phyloP scores from a whole-genome alignment of 2,888 invertebrate species.

The Papilio protenor region DNA sequence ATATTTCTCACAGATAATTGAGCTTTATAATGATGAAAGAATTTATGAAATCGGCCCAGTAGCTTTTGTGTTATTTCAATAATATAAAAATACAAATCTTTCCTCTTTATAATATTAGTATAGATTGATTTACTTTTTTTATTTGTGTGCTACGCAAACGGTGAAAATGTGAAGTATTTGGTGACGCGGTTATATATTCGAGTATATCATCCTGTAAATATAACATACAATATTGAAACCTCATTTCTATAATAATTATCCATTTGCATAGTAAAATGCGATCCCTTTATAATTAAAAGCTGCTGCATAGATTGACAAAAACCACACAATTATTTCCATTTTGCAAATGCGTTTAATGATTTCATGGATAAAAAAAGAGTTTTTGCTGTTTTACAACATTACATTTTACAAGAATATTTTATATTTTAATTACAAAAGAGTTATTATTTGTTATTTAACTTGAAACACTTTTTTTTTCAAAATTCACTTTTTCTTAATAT shows the following conservation, averaged over 20 bases:
- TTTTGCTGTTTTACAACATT: not conserved
- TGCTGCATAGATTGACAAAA: constrained; percentile 1
- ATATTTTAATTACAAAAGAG: not conserved
- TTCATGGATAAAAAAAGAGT: not conserved
- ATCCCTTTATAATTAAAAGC: not conserved
- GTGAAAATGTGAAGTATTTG: too few relatives aligned
- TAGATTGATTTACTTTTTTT: too few relatives aligned
- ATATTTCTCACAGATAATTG: too few relatives aligned
- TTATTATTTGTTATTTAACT: not conserved
- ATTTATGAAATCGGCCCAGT: too few relatives aligned
- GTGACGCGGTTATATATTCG: not conserved
- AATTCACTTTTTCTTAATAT: not conserved
- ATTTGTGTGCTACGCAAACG: too few relatives aligned
- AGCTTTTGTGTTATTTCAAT: too few relatives aligned
- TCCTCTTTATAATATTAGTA: too few relatives aligned
- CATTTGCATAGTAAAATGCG: not conserved
- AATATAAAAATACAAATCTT: too few relatives aligned
- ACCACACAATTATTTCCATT: not conserved
- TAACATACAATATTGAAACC: not conserved
- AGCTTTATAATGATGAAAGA: too few relatives aligned
- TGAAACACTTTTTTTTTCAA: not conserved
- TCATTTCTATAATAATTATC: not conserved
- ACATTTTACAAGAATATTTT: not conserved
- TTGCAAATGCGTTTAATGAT: not conserved
- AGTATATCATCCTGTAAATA: not conserved